Base-by-base conservation (phyloP, 1,140 invertebrate species). In the Holcopasites calliopsidis region DNA sequence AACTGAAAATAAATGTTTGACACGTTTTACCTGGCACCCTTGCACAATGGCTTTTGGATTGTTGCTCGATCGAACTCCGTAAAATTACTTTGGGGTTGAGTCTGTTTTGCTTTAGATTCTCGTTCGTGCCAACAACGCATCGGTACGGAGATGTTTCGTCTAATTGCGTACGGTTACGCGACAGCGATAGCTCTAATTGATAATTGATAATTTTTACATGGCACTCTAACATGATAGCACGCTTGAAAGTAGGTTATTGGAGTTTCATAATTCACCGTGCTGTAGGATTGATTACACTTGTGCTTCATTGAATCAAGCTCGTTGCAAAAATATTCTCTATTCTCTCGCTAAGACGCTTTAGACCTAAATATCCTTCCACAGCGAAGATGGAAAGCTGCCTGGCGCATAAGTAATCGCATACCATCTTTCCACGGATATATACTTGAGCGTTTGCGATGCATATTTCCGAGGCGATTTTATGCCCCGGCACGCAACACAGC, bases 1-100 rank as follows among this genome's bases (percentile, higher is more conserved):
- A 70, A 54, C 74, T 28, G 33, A 44, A 50, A 80, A 80, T 80
- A 74, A 81, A 76, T 80, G 71, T 71, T 40, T 66, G 4, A 76
- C 76, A 58, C 50, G 64, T 80, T 80, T 71, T 76, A 71, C 61
- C 70, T 42, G 44, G 33, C 70, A 78, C 35, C 49, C 64, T 49
- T 64, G 52, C 31, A 35, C 52, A 71, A 54, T 61, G 28, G 47
- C 13, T 16, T 50, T 70, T 31, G 13, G 21, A 35, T 52, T 58
- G 52, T 60, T 57, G 13, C 42, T 69, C 54, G 28, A 42, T 26
- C 11, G 26, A 52, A 60, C 49, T 65, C 52, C 16, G 23, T 71
- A 54, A 80, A 80, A 82, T 80, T 71, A 76, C 73, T 71, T 58
- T n/a, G 8, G 44, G 65, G 55, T 64, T 10, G 52, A 38, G 52